phyloP scores from a whole-genome alignment of 2,113 vertebrate species.

The Corythaixoides concolor region DNA sequence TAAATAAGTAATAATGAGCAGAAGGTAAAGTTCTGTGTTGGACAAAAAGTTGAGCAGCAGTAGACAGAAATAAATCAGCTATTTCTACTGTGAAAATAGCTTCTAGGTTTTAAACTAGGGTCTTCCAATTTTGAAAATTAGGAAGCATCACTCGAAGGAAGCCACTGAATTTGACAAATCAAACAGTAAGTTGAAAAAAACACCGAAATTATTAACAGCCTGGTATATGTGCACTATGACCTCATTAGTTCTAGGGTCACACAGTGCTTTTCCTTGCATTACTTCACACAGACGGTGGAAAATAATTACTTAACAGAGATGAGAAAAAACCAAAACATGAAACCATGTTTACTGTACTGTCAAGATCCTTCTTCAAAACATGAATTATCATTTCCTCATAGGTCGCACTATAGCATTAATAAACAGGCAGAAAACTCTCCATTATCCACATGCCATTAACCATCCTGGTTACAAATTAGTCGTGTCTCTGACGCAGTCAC shows the following conservation, averaged over 20 bases:
- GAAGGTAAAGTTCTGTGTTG: background rate
- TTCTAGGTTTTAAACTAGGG: background rate
- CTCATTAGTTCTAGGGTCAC: background rate
- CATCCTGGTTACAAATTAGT: background rate
- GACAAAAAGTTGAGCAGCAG: background rate
- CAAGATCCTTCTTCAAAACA: background rate
- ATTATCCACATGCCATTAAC: background rate
- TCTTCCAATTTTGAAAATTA: background rate
- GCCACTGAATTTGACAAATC: background rate
- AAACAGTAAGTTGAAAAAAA: background rate
- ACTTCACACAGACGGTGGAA: background rate
- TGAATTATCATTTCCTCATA: background rate
- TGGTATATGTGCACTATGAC: background rate
- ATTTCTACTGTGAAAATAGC: background rate
- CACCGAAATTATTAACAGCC: background rate
- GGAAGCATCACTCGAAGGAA: background rate
- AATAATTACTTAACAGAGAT: background rate
- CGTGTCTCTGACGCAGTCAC: fast-evolving
- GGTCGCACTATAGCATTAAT: background rate
- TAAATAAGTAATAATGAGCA: background rate
- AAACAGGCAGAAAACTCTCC: background rate
- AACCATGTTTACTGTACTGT: background rate
- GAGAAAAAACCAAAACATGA: background rate
- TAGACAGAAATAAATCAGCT: background rate
- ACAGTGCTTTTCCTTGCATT: background rate